Base-by-base conservation (phyloP, 2,797 vertebrate genomes). In the Picus viridis region DNA sequence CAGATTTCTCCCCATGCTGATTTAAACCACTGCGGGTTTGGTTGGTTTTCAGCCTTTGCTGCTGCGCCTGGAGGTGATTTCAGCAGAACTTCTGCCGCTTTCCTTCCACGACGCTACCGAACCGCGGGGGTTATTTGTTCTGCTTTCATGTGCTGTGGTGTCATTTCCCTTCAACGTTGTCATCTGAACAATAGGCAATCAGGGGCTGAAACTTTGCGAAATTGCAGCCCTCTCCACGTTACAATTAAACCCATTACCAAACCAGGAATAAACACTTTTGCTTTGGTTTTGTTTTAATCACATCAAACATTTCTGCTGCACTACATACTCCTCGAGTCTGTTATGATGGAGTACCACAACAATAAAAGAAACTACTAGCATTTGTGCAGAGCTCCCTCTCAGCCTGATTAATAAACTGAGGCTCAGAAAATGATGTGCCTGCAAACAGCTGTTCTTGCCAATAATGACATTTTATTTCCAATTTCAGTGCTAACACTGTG, bases 161-260 rank as follows among this genome's bases (percentile, higher is more conserved):
- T 96, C 93, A 96, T 86, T 96, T 97, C 94, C 96, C 96, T 96
- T 96, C 94, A 94, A 82, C 41, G 73, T 97, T 97, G 96, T 97
- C 96, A 92, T 95, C 67, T 96, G 97, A 96, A 97, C 97, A 97
- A 97, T 96, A 97, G 95, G 96, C 96, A 97, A 97, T 97, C 97
- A 97, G 63, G 93, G 94, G 94, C 88, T 95, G 94, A 96, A 97
- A 97, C 94, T 96, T 97, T 96, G 94, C 89, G 96, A 95, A 98
- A 98, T 97, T 97, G 94, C 91, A 97, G 92, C 93, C 93, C 93
- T 97, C 89, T 97, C 77, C 86, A 96, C 97, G 96, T 97, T 96
- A 97, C 94, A 97, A 97, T 98, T 97, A 97, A 96, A 97, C 95
- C 91, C 97, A 98, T 97, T 98, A 97, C 92, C 92, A 96, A 97